Base-by-base conservation (phyloP, 2,113 vertebrate species). In the Motacilla tschutschensis region DNA sequence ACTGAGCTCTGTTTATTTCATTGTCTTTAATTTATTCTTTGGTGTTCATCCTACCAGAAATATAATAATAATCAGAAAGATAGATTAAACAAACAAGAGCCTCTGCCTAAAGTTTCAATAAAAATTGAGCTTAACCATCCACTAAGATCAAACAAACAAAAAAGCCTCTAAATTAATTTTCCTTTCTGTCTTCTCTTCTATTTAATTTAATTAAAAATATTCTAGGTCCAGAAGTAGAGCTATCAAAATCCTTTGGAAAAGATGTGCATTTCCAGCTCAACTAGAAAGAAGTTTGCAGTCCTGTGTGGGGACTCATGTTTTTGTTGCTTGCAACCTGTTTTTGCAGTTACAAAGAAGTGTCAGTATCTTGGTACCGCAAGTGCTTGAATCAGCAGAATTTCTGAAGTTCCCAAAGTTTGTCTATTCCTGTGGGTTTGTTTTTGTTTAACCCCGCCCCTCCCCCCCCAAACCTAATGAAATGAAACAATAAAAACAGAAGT, bases 1-100 rank as follows among this genome's bases (percentile, higher is more conserved):
- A 18, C 76, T 93, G 88, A 81, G 64, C 48, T 84, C 57, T 90
- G 38, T 84, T 93, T 94, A 76, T 94, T 89, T 89, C 44, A 82
- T 88, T 90, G 83, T 70, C 65, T 90, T 91, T 87, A 43, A 80
- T 92, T 93, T 77, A 57, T 84, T 83, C 48, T 90, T 87, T 87
- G 83, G 75, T 87, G 57, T 82, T 88, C 60, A 46, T 41, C 21
- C 76, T 71, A 74, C 72, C 14, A 92, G 79, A 89, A 92, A 89
- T 66, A 58, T 33, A 55, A 89, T 38, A 84, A 92, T 87, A 88
- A 88, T 92, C 67, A 93, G 35, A 73, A 31, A 90, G 57, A 88
- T 70, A 84, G 72, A 88, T 91, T 79, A 93, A 93, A 92, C 41
- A 92, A 92, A 71, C 36, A 64, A 79, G 36, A 83, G 46, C 54